phyloP scores from a whole-genome alignment of 1,140 invertebrate genomes.

The Nasonia giraulti region DNA sequence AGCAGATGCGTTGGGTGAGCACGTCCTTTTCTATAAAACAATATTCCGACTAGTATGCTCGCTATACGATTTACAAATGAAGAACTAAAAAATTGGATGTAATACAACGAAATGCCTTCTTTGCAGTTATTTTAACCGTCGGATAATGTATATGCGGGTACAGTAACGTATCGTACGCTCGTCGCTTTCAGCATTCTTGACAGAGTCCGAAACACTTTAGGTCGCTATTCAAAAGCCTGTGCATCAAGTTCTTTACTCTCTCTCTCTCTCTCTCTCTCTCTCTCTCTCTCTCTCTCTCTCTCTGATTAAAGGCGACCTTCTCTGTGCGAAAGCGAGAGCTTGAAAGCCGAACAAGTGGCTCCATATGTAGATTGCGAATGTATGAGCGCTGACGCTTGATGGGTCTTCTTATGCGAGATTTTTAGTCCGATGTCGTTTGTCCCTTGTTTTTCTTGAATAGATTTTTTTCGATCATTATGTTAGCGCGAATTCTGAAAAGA shows the following conservation, averaged over 20 bases:
- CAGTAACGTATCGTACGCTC: no score
- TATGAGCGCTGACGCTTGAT: no score
- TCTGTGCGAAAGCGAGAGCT: background rate
- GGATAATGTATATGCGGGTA: no score
- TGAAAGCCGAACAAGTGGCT: background rate
- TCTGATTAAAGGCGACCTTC: slow-evolving; percentile 14
- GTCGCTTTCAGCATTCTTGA: no score
- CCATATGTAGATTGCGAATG: no score
- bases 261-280: background rate
- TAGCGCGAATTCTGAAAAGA: no score
- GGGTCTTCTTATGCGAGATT: background rate
- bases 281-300: background rate
- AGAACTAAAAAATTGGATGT: no score
- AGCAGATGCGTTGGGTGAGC: background rate
- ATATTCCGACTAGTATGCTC: no score
- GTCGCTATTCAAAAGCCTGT: slow-evolving; percentile 4
- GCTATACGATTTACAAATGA: background rate
- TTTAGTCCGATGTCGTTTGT: background rate
- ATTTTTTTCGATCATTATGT: no score
- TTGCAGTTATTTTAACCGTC: no score
- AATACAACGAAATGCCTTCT: no score
- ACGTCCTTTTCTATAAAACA: background rate
- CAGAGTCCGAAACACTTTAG: background rate
- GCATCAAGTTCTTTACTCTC: background rate
- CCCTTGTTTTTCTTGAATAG: no score